Conservation (phyloP, 2,113 vertebrate genomes). For the Callocephalon fimbriatum region DNA sequence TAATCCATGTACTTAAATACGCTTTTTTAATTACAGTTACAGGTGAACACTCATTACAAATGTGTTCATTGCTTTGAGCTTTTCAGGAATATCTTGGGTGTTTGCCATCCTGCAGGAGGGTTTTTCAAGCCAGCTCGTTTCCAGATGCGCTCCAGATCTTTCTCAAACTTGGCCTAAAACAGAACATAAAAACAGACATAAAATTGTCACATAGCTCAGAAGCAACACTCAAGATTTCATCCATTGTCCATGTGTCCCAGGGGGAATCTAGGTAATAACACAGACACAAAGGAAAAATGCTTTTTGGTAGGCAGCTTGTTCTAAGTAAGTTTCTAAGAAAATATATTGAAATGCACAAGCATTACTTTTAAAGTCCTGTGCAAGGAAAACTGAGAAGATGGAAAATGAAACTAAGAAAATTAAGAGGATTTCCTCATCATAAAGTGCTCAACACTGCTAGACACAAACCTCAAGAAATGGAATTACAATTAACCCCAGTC, state of each 20-base stretch:
- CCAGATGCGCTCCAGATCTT: conserved; percentile 87
- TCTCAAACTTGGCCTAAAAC: conserved; percentile 85
- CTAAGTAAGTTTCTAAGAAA: not conserved
- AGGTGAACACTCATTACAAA: not conserved
- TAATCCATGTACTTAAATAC: not conserved
- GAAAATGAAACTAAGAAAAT: not conserved
- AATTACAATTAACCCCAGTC: not conserved
- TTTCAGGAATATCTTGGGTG: conserved; percentile 88
- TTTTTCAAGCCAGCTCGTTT: conserved; percentile 86
- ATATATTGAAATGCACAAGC: not conserved
- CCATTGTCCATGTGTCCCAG: not conserved
- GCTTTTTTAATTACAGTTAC: conserved; percentile 33
- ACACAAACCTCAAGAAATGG: not conserved
- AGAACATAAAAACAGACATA: not conserved
- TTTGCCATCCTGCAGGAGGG: conserved; percentile 85
- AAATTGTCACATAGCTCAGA: not conserved
- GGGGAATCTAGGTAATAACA: rapidly evolving
- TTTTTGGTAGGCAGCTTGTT: not conserved
- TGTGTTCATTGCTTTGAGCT: conserved; percentile 33
- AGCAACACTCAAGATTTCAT: not conserved
- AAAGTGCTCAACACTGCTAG: not conserved
- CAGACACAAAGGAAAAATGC: not conserved
- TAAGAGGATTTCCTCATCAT: not conserved
- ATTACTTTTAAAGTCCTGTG: not conserved
- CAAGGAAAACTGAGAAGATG: not conserved